These are phyloP conservation scores for Cairina moschata DNA, from an alignment of 2,113 vertebrate genomes.

Conservation along the genomic window DNA sequence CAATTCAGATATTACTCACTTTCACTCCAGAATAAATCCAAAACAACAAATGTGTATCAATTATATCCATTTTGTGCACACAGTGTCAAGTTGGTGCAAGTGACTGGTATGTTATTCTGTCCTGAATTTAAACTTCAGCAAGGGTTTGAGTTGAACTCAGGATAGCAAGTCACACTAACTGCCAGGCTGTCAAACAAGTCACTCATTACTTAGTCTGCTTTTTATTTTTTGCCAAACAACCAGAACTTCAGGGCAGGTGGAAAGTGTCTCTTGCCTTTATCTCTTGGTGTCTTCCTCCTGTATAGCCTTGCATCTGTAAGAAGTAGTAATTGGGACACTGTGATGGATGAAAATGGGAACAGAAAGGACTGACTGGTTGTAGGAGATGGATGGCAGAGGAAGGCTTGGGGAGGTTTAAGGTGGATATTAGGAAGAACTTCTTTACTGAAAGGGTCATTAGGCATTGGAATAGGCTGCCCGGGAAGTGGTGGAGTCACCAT, in stretches of 20 bases:
- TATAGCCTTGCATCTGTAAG: not conserved
- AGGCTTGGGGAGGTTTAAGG: no score
- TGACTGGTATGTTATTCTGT: not conserved
- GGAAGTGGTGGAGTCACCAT: no score
- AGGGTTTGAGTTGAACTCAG: not conserved
- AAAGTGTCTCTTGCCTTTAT: not conserved
- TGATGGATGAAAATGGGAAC: not conserved
- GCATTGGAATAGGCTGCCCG: no score
- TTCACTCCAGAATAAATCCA: not conserved
- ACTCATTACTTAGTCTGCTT: accelerated
- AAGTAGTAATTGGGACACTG: not conserved
- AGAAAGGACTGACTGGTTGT: not conserved
- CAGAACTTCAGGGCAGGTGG: not conserved
- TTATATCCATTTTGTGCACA: not conserved
- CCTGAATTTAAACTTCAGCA: not conserved
- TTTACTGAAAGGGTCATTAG: no score
- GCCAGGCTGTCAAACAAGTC: not conserved
- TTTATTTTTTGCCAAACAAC: not conserved
- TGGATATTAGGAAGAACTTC: no score
- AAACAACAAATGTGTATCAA: not conserved
- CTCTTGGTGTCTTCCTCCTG: not conserved
- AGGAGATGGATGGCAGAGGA: not conserved
- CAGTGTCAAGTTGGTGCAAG: not conserved
- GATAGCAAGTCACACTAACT: not conserved
- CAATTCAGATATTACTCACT: not conserved